These are phyloP conservation scores for Drosophila lowei DNA, from an alignment of 1,140 invertebrate species.

Conservation along the genomic window DNA sequence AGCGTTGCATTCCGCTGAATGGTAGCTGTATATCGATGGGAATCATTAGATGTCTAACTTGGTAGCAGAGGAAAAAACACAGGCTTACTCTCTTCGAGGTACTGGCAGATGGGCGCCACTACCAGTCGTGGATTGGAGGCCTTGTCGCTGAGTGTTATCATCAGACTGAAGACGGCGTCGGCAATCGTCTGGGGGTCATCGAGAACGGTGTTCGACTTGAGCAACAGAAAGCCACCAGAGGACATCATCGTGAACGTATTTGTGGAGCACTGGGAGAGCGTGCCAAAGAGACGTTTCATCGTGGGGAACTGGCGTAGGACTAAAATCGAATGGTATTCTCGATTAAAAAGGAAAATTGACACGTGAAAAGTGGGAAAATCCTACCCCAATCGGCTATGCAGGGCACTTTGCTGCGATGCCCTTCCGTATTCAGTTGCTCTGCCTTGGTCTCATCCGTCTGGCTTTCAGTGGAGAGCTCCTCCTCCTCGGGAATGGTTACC, in stretches of 20 bases:
- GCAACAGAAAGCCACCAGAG: conserved; percentile 63
- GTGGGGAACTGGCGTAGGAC: conserved; percentile 90
- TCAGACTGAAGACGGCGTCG: conserved; percentile 92
- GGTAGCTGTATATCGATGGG: conserved; percentile 64
- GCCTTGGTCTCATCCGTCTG: conserved; percentile 93
- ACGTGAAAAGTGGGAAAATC: conserved; percentile 42
- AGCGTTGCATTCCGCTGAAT: conserved; percentile 67
- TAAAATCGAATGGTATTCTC: conserved; percentile 34
- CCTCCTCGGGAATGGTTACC: conserved; percentile 77
- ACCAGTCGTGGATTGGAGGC: conserved; percentile 89
- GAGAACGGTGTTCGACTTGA: conserved; percentile 83
- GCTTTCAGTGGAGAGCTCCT: conserved; percentile 83
- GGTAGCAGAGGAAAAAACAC: neutral
- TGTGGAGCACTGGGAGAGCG: conserved; percentile 88
- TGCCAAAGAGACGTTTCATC: conserved; percentile 91
- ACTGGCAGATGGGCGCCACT: conserved; percentile 89
- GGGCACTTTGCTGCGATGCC: conserved; percentile 84
- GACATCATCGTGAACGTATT: conserved; percentile 86
- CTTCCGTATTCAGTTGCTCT: conserved; percentile 86
- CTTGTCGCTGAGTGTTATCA: conserved; percentile 88
- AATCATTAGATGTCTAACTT: neutral
- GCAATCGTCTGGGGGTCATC: conserved; percentile 86
- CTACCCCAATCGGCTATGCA: conserved; percentile 88
- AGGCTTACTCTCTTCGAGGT: conserved; percentile 87
- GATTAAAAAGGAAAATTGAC: neutral